Evolutionary conservation across 1,140 invertebrate species (phyloP), one percentile per base, ranked within the genome.

Genomic region (Ylistrum balloti): DNA sequence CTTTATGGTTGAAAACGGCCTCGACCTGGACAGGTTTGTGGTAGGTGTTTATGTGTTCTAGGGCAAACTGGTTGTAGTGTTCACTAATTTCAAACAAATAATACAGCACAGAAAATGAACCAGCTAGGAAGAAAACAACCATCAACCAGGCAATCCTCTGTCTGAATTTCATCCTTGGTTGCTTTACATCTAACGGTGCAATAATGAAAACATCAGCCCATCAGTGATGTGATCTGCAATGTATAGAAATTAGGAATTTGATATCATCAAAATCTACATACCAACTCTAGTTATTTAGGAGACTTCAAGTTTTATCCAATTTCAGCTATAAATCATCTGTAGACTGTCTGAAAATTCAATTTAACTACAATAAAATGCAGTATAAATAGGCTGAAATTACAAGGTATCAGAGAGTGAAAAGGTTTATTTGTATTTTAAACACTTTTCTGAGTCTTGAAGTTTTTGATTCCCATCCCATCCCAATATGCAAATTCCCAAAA

Each of bases 41-140:
- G 85, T 93, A 93, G 22, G 90, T 90, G 17, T 94, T 88, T 0
- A 93, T 90, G 92, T 95, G 95, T 33, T 95, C 95, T 28, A 95
- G 48, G 0, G 95, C 95, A 92, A 93, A 93, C 15, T 89, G 90
- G 88, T 95, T 95, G 88, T 94, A 95, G 33, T 92, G 93, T n/a
- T 94, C 93, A 92, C 93, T 95, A 32, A 95, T 94, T 90, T 95
- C 95, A 93, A 95, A 95, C n/a, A 95, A 87, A 89, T 95, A 95
- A 88, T 95, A 95, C 17, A 94, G 91, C 45, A 94, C 91, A 28
- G 88, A 93, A 93, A 93, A 94, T 13, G 95, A 93, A 2, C 88
- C 93, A 86, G 48, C 89, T 13, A 95, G 88, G 90, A 93, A 95
- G 10, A 93, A 20, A 20, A 93, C 38, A 10, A 94, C 91, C 86